Evolutionary conservation across 1,140 invertebrate genomes (phyloP).

Genomic region (Cydia pomonella): DNA sequence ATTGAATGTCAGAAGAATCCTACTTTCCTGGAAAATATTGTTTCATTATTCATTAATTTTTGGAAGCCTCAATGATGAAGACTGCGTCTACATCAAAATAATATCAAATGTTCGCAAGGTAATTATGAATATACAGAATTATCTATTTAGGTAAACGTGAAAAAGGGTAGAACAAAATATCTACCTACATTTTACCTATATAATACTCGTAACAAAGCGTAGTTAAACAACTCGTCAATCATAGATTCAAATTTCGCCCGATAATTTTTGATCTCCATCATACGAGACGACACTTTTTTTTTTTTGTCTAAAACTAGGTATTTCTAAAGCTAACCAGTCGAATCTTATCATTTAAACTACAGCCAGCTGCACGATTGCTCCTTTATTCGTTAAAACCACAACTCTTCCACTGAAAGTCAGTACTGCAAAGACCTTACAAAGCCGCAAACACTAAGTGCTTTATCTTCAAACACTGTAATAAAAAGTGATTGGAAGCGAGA

Average conservation of each 20-base stretch:
- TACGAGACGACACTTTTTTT: too few relatives aligned
- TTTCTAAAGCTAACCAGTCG: background rate
- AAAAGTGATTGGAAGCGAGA: slow-evolving; percentile 21
- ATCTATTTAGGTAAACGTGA: background rate
- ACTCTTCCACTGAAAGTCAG: slow-evolving; percentile 7
- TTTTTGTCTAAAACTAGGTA: background rate
- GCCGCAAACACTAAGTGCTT: slow-evolving; percentile 29
- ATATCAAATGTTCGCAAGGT: background rate
- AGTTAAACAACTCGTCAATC: too few relatives aligned
- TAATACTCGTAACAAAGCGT: too few relatives aligned
- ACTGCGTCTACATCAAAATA: background rate
- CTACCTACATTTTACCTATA: too few relatives aligned
- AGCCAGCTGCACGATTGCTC: slow-evolving; percentile 8
- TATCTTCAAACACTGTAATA: slow-evolving; percentile 24
- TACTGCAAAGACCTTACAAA: slow-evolving; percentile 26
- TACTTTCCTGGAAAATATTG: background rate
- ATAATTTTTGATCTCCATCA: too few relatives aligned
- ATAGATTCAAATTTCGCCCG: too few relatives aligned
- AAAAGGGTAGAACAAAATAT: too few relatives aligned
- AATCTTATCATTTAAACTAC: background rate
- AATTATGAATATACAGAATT: background rate
- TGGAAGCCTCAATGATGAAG: background rate
- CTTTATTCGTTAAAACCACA: slow-evolving; percentile 20
- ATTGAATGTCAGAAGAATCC: slow-evolving; percentile 3
- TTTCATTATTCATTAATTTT: slow-evolving; percentile 7